Base-by-base conservation (phyloP, 2,113 vertebrate species). In the Seriola quinqueradiata region DNA sequence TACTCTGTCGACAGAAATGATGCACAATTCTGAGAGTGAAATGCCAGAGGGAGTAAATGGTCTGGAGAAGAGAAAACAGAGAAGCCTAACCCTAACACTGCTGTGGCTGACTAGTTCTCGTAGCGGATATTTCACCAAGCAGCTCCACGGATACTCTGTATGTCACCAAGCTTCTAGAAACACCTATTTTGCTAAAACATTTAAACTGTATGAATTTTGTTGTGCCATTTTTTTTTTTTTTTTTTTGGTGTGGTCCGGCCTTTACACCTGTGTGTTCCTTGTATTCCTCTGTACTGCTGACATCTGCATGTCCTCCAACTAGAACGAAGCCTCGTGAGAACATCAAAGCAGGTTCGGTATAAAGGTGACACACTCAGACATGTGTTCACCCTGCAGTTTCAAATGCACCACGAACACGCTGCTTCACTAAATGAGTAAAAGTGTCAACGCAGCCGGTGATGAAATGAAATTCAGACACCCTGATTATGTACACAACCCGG, bases 401-500 rank as follows among this genome's bases (percentile, higher is more conserved):
- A 70, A 75, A 78, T 70, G 19, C 23, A 32, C n/a, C 44, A 23
- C 52, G 48, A 19, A n/a, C 25, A 28, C 23, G 28, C 9, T 1
- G 40, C 54, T 65, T 57, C 54, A 1, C 14, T 46, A 16, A 74
- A 63, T 36, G 1, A 3, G 21, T 55, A 28, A 23, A 32, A 70
- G 28, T 28, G 17, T 64, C 7, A 48, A 40, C 32, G 40, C 54
- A 66, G 36, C 34, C 1, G 3, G 8, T 70, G 64, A 66, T 50
- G 8, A 82, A 64, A 75, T 74, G 25, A 83, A 68, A 66, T 32
- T 50, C 71, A 64, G 61, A 58, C 46, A 55, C 4, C 50, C n/a
- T 71, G 40, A 52, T 69, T 42, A 80, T 63, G 17, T 52, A 67
- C 75, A 61, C 28, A 60, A 63, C 32, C 17, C 25, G 3, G 48